phyloP scores from a whole-genome alignment of 2,888 invertebrate species.

The Chromoteleia sp. region DNA sequence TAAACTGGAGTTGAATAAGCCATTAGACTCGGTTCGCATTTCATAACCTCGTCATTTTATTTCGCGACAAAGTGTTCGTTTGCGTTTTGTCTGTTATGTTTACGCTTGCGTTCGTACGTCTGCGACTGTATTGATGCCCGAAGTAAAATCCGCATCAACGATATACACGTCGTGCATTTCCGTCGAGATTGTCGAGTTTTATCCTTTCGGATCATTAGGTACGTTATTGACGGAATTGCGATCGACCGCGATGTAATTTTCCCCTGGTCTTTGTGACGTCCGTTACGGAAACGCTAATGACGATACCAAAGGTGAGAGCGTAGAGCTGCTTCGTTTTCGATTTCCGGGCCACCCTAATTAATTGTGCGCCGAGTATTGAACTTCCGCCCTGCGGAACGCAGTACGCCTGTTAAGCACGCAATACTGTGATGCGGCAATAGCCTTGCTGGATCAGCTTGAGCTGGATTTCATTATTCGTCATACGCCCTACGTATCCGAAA shows the following conservation, averaged over 20 bases:
- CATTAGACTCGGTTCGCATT: slow-evolving; percentile 42
- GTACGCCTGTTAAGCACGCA: slow-evolving; percentile 69
- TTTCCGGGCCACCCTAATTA: slow-evolving; percentile 73
- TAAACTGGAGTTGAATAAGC: slow-evolving; percentile 54
- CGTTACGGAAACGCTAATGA: slow-evolving; percentile 71
- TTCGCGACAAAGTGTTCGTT: slow-evolving; percentile 50
- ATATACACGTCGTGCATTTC: slow-evolving; percentile 45
- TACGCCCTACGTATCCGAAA: slow-evolving; percentile 51
- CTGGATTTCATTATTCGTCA: slow-evolving; percentile 64
- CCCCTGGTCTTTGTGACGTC: slow-evolving; percentile 68
- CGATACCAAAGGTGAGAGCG: slow-evolving; percentile 65
- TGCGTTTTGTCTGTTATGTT: slow-evolving; percentile 18
- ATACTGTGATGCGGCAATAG: slow-evolving; percentile 58
- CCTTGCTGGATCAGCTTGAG: slow-evolving; percentile 69
- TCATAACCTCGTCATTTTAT: slow-evolving; percentile 49
- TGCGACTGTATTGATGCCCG: background rate
- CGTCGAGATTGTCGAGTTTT: slow-evolving; percentile 56
- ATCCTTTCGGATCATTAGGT: slow-evolving; percentile 65
- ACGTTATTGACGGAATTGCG: slow-evolving; percentile 69
- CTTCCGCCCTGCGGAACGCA: slow-evolving; percentile 72
- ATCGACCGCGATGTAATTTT: slow-evolving; percentile 70
- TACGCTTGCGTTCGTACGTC: slow-evolving; percentile 7
- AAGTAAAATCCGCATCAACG: slow-evolving; percentile 36
- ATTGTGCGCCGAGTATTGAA: slow-evolving; percentile 73
- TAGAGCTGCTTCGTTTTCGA: slow-evolving; percentile 71